These are phyloP conservation scores for Desmodus rotundus DNA, from an alignment of 2,113 vertebrate genomes.

Conservation along the genomic window DNA sequence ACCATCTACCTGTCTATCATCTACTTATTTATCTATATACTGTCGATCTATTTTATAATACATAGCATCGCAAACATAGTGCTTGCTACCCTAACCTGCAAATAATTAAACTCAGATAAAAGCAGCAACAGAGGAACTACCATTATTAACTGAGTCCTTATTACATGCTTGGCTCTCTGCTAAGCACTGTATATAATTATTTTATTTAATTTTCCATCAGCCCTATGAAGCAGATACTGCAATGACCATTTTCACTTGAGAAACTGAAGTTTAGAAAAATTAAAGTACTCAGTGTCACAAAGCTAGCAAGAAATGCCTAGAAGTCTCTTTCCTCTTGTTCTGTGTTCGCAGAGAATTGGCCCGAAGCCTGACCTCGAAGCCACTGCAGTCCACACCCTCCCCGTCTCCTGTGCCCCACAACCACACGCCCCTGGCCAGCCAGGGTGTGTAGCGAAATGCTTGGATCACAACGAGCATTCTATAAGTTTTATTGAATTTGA, in stretches of 20 bases:
- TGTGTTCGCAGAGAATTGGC: no score
- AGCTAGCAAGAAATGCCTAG: neutral
- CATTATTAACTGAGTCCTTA: neutral
- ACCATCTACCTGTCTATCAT: neutral
- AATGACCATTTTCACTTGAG: neutral
- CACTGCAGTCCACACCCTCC: rapidly evolving
- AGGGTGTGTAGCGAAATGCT: neutral
- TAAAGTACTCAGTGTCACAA: neutral
- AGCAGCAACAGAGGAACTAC: neutral
- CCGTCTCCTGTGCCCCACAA: rapidly evolving
- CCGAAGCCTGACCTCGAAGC: neutral
- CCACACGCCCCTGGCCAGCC: rapidly evolving
- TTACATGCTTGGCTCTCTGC: neutral
- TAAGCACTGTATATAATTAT: neutral
- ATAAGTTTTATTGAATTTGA: neutral
- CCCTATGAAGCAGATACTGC: neutral
- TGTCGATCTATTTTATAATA: neutral
- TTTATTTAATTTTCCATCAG: neutral
- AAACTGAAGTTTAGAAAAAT: neutral
- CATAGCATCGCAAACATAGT: neutral
- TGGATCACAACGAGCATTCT: neutral
- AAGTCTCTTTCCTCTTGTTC: neutral
- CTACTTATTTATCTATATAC: neutral
- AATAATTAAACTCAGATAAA: neutral
- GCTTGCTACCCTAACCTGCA: neutral